A percentile compares a stretch with the other conserved stretches of the same genome.
These are phyloP conservation scores for Lycocerus yunnanus DNA, from an alignment of 2,888 invertebrate genomes.

Conservation along the genomic window DNA sequence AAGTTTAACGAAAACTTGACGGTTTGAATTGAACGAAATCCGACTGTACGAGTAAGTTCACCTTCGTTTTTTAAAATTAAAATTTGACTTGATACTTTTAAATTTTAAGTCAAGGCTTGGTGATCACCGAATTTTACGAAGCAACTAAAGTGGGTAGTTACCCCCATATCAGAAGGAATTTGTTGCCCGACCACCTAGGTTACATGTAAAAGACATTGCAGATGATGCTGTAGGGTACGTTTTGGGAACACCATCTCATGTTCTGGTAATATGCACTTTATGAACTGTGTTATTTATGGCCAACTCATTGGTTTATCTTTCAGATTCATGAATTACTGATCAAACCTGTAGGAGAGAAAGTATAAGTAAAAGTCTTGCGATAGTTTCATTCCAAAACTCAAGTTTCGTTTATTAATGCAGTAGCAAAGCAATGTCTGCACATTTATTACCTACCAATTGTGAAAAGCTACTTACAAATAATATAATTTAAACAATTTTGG, in stretches of 20 bases:
- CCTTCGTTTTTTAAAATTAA: too few species aligned
- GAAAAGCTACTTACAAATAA: background rate
- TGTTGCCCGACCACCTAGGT: conserved; percentile 52
- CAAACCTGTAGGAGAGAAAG: background rate
- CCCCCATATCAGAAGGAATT: conserved; percentile 13
- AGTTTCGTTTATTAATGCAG: too few species aligned
- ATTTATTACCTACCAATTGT: too few species aligned
- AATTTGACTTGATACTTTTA: too few species aligned
- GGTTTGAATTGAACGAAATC: conserved; percentile 1
- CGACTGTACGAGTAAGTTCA: background rate
- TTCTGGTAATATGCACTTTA: conserved; percentile 60
- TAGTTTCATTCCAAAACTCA: background rate
- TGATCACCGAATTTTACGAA: conserved; percentile 60
- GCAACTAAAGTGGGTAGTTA: conserved; percentile 25
- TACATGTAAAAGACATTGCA: conserved; percentile 65
- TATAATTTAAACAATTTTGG: background rate
- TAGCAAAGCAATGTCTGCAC: too few species aligned
- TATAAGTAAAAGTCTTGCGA: background rate
- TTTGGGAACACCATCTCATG: conserved; percentile 64
- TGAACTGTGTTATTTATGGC: conserved; percentile 44
- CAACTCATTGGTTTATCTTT: background rate
- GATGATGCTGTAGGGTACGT: conserved; percentile 65
- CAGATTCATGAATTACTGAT: conserved; percentile 1
- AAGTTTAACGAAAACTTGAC: conserved; percentile 19
- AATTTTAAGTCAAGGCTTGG: conserved; percentile 69